Percentiles rank a stretch among this genome's conserved stretches.
Evolutionary conservation across 2,113 vertebrate species (phyloP).

Genomic region (Callospermophilus lateralis): DNA sequence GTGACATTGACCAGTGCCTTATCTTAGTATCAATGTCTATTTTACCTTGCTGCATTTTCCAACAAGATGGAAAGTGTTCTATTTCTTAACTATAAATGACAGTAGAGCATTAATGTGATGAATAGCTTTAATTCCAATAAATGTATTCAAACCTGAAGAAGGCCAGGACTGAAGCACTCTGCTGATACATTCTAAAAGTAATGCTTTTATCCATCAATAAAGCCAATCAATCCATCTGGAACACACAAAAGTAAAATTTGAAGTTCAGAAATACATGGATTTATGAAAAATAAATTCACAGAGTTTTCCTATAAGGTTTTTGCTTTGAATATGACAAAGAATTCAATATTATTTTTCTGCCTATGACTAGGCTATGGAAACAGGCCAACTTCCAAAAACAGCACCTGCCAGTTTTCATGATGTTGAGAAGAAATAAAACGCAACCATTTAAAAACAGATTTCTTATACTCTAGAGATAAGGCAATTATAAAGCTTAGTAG

Average conservation of each 20-base stretch:
- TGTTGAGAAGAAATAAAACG: neutral
- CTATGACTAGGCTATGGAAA: neutral
- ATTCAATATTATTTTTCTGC: neutral
- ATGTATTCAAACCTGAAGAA: conserved; percentile 84
- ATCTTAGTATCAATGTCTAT: neutral
- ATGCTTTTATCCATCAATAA: conserved; percentile 44
- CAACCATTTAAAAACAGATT: neutral
- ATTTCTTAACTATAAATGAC: conserved; percentile 86
- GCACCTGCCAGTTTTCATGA: conserved; percentile 9
- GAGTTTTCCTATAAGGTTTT: neutral
- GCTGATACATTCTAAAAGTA: conserved; percentile 63
- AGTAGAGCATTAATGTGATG: conserved; percentile 89
- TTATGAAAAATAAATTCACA: conserved; percentile 31
- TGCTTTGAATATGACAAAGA: conserved; percentile 5
- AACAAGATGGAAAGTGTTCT: conserved; percentile 84
- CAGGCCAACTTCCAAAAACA: neutral
- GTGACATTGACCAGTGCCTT: conserved; percentile 45
- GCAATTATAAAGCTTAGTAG: neutral
- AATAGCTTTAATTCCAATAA: conserved; percentile 93
- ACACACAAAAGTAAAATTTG: conserved; percentile 30
- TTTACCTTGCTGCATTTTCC: conserved; percentile 80
- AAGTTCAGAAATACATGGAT: conserved; percentile 7
- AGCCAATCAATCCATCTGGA: conserved; percentile 39
- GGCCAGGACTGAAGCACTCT: conserved; percentile 60
- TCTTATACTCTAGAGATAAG: neutral